A percentile compares a stretch with the other conserved stretches of the same genome.
Evolutionary conservation across 2,888 invertebrate species (phyloP).

Genomic region (Drosophila mulleri): DNA sequence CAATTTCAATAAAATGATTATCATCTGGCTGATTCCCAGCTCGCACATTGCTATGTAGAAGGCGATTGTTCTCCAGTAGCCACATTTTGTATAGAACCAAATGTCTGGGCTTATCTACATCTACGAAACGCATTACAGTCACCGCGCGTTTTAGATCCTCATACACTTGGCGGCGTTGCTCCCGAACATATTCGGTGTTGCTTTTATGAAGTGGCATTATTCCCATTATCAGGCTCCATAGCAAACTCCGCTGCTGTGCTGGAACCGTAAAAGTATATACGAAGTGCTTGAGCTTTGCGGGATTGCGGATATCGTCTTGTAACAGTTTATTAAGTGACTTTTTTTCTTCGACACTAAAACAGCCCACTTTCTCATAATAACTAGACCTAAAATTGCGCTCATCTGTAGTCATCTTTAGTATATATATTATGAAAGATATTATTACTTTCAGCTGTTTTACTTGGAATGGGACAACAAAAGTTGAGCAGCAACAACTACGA

Average conservation of each 20-base stretch:
- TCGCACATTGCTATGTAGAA: slow-evolving; percentile 58
- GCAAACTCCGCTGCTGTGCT: slow-evolving; percentile 89
- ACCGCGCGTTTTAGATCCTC: slow-evolving; percentile 90
- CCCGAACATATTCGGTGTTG: slow-evolving; percentile 90
- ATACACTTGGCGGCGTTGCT: slow-evolving; percentile 90
- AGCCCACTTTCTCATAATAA: slow-evolving; percentile 95
- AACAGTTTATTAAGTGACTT: slow-evolving; percentile 95
- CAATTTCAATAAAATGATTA: slow-evolving; percentile 88
- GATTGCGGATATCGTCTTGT: slow-evolving; percentile 90
- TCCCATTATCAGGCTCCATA: slow-evolving; percentile 95
- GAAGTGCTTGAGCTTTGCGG: slow-evolving; percentile 92
- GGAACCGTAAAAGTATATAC: slow-evolving; percentile 94
- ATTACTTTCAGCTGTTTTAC: slow-evolving; percentile 7
- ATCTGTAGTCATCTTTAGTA: slow-evolving; percentile 86
- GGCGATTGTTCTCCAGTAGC: slow-evolving; percentile 89
- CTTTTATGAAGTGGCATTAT: slow-evolving; percentile 92
- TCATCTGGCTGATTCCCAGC: slow-evolving; percentile 84
- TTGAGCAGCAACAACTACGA: not conserved
- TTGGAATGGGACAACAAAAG: not conserved
- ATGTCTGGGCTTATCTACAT: slow-evolving; percentile 88
- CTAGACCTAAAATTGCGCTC: slow-evolving; percentile 93
- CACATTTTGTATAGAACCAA: slow-evolving; percentile 92
- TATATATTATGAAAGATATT: not conserved
- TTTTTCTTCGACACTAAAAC: slow-evolving; percentile 95
- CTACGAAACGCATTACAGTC: slow-evolving; percentile 88